Conservation (phyloP, 2,113 vertebrate genomes). For the Coracopsis vasa region DNA sequence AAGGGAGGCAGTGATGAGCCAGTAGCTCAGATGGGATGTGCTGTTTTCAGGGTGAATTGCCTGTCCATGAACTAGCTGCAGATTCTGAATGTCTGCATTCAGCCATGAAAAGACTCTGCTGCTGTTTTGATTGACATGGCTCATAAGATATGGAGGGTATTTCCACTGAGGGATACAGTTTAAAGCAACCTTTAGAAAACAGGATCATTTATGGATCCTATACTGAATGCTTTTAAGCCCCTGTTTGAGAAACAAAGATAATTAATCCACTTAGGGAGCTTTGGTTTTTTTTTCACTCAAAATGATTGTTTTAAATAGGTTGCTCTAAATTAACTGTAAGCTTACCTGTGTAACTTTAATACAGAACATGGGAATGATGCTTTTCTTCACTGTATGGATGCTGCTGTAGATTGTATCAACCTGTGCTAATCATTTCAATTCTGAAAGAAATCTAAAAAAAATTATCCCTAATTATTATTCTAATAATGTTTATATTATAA, state of each 20-base stretch:
- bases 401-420: neutral
- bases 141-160: neutral
- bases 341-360: neutral
- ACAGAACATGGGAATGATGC: neutral
- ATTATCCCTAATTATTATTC: neutral
- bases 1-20: neutral
- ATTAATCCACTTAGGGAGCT: neutral
- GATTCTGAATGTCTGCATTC: neutral
- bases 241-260: neutral
- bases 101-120: neutral
- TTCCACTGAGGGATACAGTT: neutral
- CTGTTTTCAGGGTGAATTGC: neutral
- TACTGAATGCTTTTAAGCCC: neutral
- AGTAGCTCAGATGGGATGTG: neutral
- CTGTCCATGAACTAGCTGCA: neutral
- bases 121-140: neutral
- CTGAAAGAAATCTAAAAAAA: neutral
- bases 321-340: neutral
- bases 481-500: neutral
- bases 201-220: neutral
- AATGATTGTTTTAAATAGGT: neutral
- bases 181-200: neutral
- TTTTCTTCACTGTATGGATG: neutral
- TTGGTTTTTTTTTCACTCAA: neutral
- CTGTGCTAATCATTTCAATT: neutral